Conservation (phyloP, 2,888 invertebrate genomes). For the Dolichopus griseipennis region DNA sequence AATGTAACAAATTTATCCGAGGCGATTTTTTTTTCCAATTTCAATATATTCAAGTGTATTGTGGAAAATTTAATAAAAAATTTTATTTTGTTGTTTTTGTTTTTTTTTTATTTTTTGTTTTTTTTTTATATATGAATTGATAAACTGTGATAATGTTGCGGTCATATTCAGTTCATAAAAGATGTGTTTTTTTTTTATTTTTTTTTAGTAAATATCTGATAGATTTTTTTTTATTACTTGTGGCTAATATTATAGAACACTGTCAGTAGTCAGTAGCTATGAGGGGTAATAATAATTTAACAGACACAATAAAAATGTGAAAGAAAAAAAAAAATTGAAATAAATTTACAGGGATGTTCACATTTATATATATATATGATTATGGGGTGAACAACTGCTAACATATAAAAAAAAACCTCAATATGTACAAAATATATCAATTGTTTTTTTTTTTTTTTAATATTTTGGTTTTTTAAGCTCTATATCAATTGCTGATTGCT, state of each 20-base stretch:
- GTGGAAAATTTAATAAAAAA: not conserved
- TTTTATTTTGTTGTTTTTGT: not conserved
- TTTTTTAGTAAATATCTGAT: too few relatives aligned
- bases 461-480: not conserved
- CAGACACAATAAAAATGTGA: not conserved
- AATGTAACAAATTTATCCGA: too few relatives aligned
- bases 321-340: not conserved
- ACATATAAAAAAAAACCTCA: not conserved
- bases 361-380: not conserved
- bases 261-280: not conserved
- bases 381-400: constrained; percentile 1
- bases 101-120: not conserved
- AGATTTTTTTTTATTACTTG: too few relatives aligned
- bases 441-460: not conserved
- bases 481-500: not conserved
- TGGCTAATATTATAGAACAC: too few relatives aligned
- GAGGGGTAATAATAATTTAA: not conserved
- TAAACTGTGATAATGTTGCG: constrained; percentile 4
- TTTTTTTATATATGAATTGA: not conserved
- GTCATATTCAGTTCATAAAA: not conserved
- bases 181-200: too few relatives aligned
- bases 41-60: too few relatives aligned
- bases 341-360: not conserved
- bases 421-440: not conserved
- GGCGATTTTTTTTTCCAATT: too few relatives aligned